Percentiles rank a stretch among this genome's conserved stretches.
Evolutionary conservation across 2,888 invertebrate genomes (phyloP).

Genomic region (Boloria euphrosyne): DNA sequence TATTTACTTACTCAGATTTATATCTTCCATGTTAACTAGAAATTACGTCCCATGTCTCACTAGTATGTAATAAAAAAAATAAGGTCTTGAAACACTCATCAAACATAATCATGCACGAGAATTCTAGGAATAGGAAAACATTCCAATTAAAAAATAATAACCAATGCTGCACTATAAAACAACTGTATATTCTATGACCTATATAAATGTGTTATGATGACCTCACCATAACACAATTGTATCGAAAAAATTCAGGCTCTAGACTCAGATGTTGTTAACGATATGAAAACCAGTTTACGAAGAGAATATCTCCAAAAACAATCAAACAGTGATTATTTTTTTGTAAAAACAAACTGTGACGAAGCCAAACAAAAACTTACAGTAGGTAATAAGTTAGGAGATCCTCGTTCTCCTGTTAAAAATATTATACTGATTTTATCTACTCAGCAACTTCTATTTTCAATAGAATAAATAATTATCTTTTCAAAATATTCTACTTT

Average conservation of each 20-base stretch:
- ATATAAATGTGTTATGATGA: constrained; percentile 23
- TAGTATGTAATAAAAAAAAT: neutral
- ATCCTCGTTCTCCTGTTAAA: neutral
- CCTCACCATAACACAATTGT: constrained; percentile 15
- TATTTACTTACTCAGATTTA: constrained; percentile 47
- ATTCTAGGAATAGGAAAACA: constrained; percentile 12
- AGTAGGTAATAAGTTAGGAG: neutral
- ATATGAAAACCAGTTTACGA: constrained; percentile 12
- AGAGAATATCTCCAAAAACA: neutral
- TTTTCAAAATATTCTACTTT: neutral
- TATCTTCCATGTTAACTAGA: constrained; percentile 45
- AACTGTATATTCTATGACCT: constrained; percentile 17
- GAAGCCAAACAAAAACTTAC: constrained; percentile 16
- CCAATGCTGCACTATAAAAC: constrained; percentile 9
- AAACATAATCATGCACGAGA: constrained; percentile 3
- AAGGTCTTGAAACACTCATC: constrained; percentile 2
- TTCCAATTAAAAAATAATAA: constrained; percentile 15
- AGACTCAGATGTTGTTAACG: neutral
- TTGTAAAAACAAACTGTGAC: constrained; percentile 6
- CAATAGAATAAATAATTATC: neutral
- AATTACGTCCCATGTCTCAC: neutral
- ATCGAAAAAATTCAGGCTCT: neutral
- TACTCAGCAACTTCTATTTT: neutral
- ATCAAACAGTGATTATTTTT: neutral
- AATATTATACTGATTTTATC: neutral